Evolutionary conservation across 2,888 invertebrate species (phyloP).

Genomic region (Rutpela maculata): DNA sequence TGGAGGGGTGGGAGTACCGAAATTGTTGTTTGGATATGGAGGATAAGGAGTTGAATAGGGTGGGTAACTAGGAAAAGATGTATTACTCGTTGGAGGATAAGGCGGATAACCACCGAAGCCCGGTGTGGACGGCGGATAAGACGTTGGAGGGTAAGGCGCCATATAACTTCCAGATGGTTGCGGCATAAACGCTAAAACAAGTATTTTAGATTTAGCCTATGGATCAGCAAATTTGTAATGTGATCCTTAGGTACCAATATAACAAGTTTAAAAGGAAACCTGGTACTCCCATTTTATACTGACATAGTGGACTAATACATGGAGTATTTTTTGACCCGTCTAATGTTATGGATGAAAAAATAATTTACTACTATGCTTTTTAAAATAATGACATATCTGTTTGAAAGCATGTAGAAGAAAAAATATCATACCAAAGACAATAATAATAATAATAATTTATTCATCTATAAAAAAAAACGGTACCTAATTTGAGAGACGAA

Average conservation of each 20-base stretch:
- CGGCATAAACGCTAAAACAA: constrained; percentile 72
- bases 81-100: constrained; percentile 53
- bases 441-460: too few relatives aligned
- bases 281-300: too few relatives aligned
- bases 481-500: too few relatives aligned
- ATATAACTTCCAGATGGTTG: constrained; percentile 66
- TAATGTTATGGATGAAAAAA: neutral
- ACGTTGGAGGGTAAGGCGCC: constrained; percentile 60
- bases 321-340: neutral
- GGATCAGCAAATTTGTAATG: too few relatives aligned
- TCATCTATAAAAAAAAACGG: too few relatives aligned
- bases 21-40: constrained; percentile 58
- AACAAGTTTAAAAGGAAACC: too few relatives aligned
- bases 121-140: constrained; percentile 49
- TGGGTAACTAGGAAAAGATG: constrained; percentile 51
- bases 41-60: constrained; percentile 57
- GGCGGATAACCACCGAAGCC: constrained; percentile 56
- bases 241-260: too few relatives aligned
- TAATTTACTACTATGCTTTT: neutral
- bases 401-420: too few relatives aligned
- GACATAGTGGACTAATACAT: neutral
- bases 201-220: neutral
- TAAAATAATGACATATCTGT: too few relatives aligned
- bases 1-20: constrained; percentile 69
- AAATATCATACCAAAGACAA: too few relatives aligned